Base-by-base conservation (phyloP, 2,888 invertebrate genomes). In the Agapetus fuscipes region DNA sequence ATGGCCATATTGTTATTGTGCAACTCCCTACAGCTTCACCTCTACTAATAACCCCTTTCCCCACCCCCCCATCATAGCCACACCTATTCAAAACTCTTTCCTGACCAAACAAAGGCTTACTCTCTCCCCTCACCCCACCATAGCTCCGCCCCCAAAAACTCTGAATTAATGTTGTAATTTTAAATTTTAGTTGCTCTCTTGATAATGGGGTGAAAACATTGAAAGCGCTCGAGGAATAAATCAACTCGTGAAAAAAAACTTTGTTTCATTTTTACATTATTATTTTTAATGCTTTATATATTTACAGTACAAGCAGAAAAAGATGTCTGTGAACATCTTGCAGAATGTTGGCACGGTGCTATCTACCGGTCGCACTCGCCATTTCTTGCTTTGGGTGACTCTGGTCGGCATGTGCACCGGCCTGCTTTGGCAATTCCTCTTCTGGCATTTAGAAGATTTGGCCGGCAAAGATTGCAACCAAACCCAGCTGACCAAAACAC, bases 401-500 rank as follows among this genome's bases (percentile, higher is more conserved):
- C 73, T 74, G 2, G 80, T 88, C 14, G 94, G 94, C 0, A 68
- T 90, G 48, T 82, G 87, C 51, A 89, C 88, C 0, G 89, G 86
- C 0, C 61, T 90, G 0, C 66, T 90, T 14, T 93, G 93, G 86
- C 80, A 88, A 51, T 94, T 90, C 56, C 63, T 91, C 0, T 88
- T 89, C 56, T 89, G 87, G 83, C 76, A 83, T 49, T 61, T 87
- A 10, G 88, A 90, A 58, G 82, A 84, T 46, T 61, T 89, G 38
- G 78, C 78, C 0, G 57, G 54, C 7, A 20, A 17, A 0, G 56
- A 62, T 34, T 75, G 66, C 41, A 61, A 64, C 27, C 61, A 64
- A 2, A 55, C 62, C 1, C 60, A 64, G 9, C 78, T 77, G 56
- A 69, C 78, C n/a, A 85, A 84, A 57, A 81, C 84, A 0, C 53